Evolutionary conservation across 2,888 invertebrate genomes (phyloP).

Genomic region (Pseudococcus jackbeardsleyi): DNA sequence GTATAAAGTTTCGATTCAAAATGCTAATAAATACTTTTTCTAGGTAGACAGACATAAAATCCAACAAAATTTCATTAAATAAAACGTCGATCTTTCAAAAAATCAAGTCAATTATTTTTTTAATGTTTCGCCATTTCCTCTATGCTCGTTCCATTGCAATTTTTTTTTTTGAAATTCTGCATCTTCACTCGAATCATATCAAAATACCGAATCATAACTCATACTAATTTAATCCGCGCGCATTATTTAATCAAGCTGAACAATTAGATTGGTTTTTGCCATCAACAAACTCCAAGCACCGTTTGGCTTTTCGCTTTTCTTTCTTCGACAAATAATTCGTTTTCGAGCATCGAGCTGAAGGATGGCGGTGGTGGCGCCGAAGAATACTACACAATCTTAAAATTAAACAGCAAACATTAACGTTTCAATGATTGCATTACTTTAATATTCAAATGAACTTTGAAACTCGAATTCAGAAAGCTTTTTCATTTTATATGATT

Average conservation of each 20-base stretch:
- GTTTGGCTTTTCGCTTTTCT: neutral
- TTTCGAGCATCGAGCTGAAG: too few species aligned
- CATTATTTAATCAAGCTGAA: constrained; percentile 20
- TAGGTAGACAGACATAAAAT: too few species aligned
- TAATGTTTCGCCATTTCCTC: neutral
- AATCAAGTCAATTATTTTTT: neutral
- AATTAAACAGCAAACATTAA: constrained; percentile 51
- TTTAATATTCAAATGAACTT: constrained; percentile 55
- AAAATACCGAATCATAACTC: too few species aligned
- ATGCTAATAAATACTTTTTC: too few species aligned
- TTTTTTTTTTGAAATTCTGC: too few species aligned
- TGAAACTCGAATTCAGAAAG: constrained; percentile 45
- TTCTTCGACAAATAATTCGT: neutral
- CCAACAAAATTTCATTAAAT: too few species aligned
- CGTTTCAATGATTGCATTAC: constrained; percentile 54
- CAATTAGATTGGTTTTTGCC: neutral
- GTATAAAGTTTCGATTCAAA: too few species aligned
- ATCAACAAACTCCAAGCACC: neutral
- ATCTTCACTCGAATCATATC: too few species aligned
- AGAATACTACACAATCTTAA: constrained; percentile 15
- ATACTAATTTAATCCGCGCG: too few species aligned
- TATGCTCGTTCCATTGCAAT: neutral
- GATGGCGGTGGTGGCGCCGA: too few species aligned
- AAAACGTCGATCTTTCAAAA: too few species aligned
- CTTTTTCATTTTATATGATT: constrained; percentile 55